Conservation (phyloP, 2,888 invertebrate species). For the Drosophila subquinaria region DNA sequence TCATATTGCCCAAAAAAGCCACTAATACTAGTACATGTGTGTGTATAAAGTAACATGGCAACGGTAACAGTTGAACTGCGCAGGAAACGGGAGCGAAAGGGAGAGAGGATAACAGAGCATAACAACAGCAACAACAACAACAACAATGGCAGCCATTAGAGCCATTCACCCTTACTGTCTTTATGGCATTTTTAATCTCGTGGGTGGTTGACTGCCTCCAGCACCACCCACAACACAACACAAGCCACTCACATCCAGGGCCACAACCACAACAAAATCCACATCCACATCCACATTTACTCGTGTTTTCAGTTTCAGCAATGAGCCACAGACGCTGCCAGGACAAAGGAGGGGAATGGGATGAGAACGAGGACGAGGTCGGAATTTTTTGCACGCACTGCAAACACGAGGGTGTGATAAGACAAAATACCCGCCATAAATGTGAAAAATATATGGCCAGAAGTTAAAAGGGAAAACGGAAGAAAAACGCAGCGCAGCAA, state of each 20-base stretch:
- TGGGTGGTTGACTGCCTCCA: conserved; percentile 76
- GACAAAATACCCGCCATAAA: conserved; percentile 84
- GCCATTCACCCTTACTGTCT: conserved; percentile 84
- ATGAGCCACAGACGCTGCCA: conserved; percentile 50
- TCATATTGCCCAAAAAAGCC: conserved; percentile 20
- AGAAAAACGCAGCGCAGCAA: conserved; percentile 42
- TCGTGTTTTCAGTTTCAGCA: conserved; percentile 41
- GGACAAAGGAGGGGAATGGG: neutral
- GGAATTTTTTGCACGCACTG: conserved; percentile 78
- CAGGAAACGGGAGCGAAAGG: conserved; percentile 27
- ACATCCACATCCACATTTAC: conserved; percentile 22
- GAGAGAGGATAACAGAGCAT: conserved; percentile 48
- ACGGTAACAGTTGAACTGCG: conserved; percentile 30
- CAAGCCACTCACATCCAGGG: conserved; percentile 9
- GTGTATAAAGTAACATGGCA: conserved; percentile 34
- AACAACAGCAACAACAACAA: conserved; percentile 38
- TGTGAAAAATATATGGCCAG: conserved; percentile 83
- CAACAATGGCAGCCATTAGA: conserved; percentile 74
- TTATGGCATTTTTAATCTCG: conserved; percentile 84
- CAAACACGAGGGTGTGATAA: conserved; percentile 83
- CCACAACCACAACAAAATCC: conserved; percentile 15
- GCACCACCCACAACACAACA: conserved; percentile 15
- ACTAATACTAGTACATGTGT: conserved; percentile 4
- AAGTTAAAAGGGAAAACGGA: conserved; percentile 71
- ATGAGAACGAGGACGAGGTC: conserved; percentile 35